Evolutionary conservation across 2,797 vertebrate genomes (phyloP).

Genomic region (Tamandua tetradactyla): DNA sequence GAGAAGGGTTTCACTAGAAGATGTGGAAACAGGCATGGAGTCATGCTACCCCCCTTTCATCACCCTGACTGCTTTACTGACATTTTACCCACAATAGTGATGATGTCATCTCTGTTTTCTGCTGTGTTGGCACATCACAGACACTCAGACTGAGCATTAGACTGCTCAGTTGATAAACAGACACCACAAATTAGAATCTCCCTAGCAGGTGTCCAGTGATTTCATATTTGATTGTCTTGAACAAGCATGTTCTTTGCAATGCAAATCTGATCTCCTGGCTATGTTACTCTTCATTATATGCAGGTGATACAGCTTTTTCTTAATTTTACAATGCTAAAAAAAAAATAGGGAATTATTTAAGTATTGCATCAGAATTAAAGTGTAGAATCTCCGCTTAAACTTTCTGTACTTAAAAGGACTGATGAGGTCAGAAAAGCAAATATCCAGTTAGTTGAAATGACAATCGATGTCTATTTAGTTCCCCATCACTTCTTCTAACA

Average conservation of each 20-base stretch:
- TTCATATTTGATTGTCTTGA: background rate
- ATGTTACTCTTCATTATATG: background rate
- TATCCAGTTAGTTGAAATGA: background rate
- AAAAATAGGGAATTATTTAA: background rate
- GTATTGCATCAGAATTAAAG: conserved; percentile 1
- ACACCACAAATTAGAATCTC: background rate
- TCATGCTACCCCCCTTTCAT: background rate
- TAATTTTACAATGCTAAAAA: background rate
- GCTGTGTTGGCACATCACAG: background rate
- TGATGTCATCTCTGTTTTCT: background rate
- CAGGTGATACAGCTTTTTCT: background rate
- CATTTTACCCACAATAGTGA: background rate
- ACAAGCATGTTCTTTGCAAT: background rate
- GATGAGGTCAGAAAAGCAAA: background rate
- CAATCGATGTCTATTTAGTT: background rate
- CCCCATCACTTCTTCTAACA: background rate
- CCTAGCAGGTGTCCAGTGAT: background rate
- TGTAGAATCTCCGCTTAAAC: background rate
- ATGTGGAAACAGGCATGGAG: background rate
- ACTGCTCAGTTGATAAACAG: background rate
- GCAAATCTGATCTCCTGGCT: background rate
- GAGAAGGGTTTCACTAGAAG: background rate
- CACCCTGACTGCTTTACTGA: background rate
- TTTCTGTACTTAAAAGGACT: background rate
- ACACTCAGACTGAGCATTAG: background rate